Conservation (phyloP, 2,888 invertebrate species). For the Hofmannophila pseudospretella region DNA sequence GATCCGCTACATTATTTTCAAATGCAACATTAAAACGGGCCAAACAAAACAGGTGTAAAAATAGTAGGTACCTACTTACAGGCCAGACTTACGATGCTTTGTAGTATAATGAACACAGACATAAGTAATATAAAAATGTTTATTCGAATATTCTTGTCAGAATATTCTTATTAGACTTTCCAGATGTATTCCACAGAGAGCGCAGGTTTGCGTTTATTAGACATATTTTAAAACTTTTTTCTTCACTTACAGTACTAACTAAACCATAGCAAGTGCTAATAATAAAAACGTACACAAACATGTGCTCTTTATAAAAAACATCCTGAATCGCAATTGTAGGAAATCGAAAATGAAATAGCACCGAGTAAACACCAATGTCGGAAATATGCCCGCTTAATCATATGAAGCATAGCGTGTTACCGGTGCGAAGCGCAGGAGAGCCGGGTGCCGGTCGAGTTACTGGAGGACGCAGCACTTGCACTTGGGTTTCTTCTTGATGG, state of each 20-base stretch:
- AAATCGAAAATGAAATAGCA: constrained; percentile 53
- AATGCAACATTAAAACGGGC: constrained; percentile 19
- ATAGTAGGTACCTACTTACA: constrained; percentile 17
- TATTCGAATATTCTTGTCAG: no score
- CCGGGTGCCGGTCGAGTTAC: constrained; percentile 65
- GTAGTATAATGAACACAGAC: constrained; percentile 34
- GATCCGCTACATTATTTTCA: constrained; percentile 21
- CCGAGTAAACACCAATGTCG: constrained; percentile 54
- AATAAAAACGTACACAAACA: constrained; percentile 4
- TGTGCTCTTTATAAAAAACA: constrained; percentile 3
- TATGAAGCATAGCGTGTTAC: constrained; percentile 47
- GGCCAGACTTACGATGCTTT: constrained; percentile 10
- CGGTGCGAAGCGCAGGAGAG: constrained; percentile 30
- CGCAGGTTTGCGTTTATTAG: neutral
- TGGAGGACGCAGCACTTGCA: constrained; percentile 96
- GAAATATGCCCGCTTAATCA: constrained; percentile 24
- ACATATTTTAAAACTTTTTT: no score
- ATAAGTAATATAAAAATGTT: constrained; percentile 1
- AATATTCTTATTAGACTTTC: neutral
- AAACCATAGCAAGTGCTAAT: neutral
- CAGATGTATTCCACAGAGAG: neutral
- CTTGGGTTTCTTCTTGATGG: constrained; percentile 96
- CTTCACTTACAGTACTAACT: no score
- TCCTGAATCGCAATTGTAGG: constrained; percentile 14
- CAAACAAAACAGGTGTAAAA: constrained; percentile 15